Evolutionary conservation across 2,113 vertebrate species (phyloP).

Genomic region (Sclerurus mexicanus): DNA sequence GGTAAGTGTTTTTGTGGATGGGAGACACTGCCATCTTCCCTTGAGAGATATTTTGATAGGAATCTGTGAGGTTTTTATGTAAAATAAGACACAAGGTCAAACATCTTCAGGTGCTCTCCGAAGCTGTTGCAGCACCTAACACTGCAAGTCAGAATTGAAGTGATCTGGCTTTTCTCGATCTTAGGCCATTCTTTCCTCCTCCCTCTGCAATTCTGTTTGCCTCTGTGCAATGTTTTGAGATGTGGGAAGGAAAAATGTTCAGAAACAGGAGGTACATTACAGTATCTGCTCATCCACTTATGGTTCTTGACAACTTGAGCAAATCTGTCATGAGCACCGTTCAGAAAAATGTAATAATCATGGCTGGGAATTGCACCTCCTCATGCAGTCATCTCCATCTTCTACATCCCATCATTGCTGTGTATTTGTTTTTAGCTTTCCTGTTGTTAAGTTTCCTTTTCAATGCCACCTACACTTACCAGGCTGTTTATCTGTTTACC

Average conservation of each 20-base stretch:
- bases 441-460: not conserved
- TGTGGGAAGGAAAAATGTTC: not conserved
- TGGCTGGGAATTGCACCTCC: not conserved
- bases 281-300: not conserved
- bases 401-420: not conserved
- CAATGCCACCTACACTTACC: not conserved
- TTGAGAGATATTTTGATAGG: not conserved
- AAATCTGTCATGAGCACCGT: not conserved
- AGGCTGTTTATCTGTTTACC: conserved; percentile 3
- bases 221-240: not conserved
- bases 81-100: not conserved
- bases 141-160: not conserved
- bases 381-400: not conserved
- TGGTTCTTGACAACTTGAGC: not conserved
- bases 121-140: not conserved
- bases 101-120: not conserved
- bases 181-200: not conserved
- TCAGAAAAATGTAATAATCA: not conserved
- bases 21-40: not conserved
- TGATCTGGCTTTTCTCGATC: not conserved
- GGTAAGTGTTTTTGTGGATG: conserved; percentile 73
- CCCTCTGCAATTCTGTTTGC: not conserved
- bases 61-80: not conserved
- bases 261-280: not conserved
- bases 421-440: not conserved